Evolutionary conservation across 2,113 vertebrate species (phyloP), one percentile per base, ranked within the genome.

Genomic region (Lepisosteus osseus): DNA sequence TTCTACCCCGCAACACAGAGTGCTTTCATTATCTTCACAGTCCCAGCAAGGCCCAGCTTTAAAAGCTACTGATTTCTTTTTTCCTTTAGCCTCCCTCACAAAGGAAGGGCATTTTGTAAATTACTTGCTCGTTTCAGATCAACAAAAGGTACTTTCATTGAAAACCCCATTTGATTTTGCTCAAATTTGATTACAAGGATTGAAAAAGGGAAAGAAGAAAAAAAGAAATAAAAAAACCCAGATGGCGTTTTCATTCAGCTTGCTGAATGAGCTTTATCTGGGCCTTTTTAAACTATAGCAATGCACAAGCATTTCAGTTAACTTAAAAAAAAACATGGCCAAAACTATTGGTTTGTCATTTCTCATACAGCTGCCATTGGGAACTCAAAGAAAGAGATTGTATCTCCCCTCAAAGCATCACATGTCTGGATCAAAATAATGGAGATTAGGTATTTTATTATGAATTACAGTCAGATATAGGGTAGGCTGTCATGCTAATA

Each of bases 161-260:
- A 98, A 96, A 94, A 93, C 93, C 88, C 94, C 95, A 95, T 98
- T 98, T 98, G 96, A 99, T 99, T 99, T 99, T 97, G 95, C 95
- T 99, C 95, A 99, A 98, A 98, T 99, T 99, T 98, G 97, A 99
- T 99, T 99, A 98, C 96, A 97, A 98, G 96, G 94, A 95, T 97
- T 94, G 95, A 96, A 94, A 93, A 92, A 80, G 85, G 85, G 90
- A 94, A 95, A 91, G 90, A 90, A 94, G 95, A 93, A 95, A 95
- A 95, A 95, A 96, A 95, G 94, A 96, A 95, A 87, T 88, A 75
- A 72, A 77, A 93, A 94, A 93, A 93, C 91, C 94, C 95, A 97
- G 97, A 99, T 98, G 96, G 95, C 93, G 94, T 96, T 95, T 94
- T 96, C 97, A 97, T 98, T 98, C 96, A 98, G 93, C 84, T 92